Base-by-base conservation (phyloP, 2,113 vertebrate genomes). In the Gila orcuttii region DNA sequence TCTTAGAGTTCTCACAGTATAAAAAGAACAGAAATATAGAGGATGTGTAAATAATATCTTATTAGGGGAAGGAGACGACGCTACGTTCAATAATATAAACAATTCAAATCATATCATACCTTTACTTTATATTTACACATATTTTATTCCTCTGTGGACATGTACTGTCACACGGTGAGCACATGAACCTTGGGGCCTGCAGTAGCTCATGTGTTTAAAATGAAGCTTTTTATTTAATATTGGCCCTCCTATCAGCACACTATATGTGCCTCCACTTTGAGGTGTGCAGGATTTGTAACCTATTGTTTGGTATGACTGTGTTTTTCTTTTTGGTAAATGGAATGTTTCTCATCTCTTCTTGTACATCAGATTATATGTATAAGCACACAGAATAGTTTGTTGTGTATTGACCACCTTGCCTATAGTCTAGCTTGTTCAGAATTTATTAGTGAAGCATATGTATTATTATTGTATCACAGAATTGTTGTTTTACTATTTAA, bases 401-500 rank as follows among this genome's bases (percentile, higher is more conserved):
- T 97, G 95, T 97, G 96, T 96, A 95, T 0, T 87, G 90, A 91
- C 92, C 90, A 89, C 83, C 84, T 90, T 85, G 77, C 91, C 92
- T 92, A 23, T 57, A 90, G 88, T 88, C 94, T 84, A 93, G 87
- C 82, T 87, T 25, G 25, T 87, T 92, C 90, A 87, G 91, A 91
- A 92, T 93, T 94, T 95, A 90, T 75, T 93, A 90, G 92, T 94
- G 91, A 62, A 77, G 45, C 74, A 45, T 95, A 93, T 93, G 87
- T 94, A 88, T 28, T 28, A 28, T 28, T 28, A 28, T 94, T 93
- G 93, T 94, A 94, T 93, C 90, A 92, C 92, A 94, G 95, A 96
- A 94, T 94, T 94, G 93, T 94, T 95, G 91, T 91, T 83, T 94
- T 90, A 91, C 94, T 96, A 94, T 96, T 96, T 96, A 96, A 96